Evolutionary conservation across 2,113 vertebrate species (phyloP).

Genomic region (Zapus hudsonius): DNA sequence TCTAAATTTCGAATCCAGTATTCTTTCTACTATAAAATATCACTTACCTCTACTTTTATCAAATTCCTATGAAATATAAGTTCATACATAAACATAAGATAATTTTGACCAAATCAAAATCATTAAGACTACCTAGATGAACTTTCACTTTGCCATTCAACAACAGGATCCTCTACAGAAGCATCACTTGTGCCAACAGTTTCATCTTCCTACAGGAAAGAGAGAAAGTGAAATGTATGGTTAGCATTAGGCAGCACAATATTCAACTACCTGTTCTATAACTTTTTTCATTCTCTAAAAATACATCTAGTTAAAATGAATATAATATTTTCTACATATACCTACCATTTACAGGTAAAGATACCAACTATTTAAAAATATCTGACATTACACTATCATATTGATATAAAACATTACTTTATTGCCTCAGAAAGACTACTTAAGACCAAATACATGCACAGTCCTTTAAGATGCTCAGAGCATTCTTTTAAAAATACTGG

Average conservation of each 20-base stretch:
- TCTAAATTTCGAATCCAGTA: not conserved
- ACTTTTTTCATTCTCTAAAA: not conserved
- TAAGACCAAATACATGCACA: slow-evolving; percentile 16
- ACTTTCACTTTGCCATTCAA: slow-evolving; percentile 96
- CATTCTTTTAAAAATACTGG: not conserved
- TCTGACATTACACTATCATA: slow-evolving; percentile 17
- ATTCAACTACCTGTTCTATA: not conserved
- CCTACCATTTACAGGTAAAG: slow-evolving; percentile 12
- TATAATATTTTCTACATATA: not conserved
- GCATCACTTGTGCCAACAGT: slow-evolving; percentile 90
- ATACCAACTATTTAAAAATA: not conserved
- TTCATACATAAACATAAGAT: not conserved
- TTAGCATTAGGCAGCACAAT: not conserved
- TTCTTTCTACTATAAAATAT: not conserved
- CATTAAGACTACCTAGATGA: slow-evolving; percentile 91
- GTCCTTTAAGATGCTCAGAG: slow-evolving; percentile 1
- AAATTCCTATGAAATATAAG: not conserved
- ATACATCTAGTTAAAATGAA: slow-evolving; percentile 4
- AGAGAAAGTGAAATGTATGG: not conserved
- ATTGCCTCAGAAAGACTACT: slow-evolving; percentile 36
- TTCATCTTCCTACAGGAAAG: slow-evolving; percentile 87
- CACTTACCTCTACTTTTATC: slow-evolving; percentile 23
- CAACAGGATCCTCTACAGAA: slow-evolving; percentile 91
- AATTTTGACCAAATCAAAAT: slow-evolving; percentile 1
- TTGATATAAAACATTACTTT: not conserved